Evolutionary conservation across 2,797 vertebrate species (phyloP).

Genomic region (Sus cebifrons): DNA sequence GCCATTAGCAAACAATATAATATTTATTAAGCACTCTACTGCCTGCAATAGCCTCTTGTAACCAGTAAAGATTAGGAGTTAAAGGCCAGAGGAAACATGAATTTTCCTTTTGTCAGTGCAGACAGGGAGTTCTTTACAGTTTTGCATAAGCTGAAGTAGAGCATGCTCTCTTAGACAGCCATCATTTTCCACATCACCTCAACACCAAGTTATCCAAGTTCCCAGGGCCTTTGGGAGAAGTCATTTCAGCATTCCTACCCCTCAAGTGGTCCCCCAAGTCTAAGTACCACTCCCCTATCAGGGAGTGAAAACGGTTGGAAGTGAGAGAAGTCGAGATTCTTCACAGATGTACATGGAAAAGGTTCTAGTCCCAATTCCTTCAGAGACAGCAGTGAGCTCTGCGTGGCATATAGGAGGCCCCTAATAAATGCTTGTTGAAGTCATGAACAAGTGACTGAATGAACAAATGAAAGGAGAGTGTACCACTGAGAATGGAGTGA

Average conservation of each 20-base stretch:
- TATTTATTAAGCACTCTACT: slow-evolving; percentile 84
- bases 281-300: background rate
- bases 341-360: background rate
- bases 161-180: background rate
- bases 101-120: slow-evolving; percentile 76
- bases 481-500: background rate
- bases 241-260: background rate
- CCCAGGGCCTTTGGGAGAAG: background rate
- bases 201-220: background rate
- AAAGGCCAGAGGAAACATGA: slow-evolving; percentile 82
- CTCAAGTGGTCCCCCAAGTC: background rate
- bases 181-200: slow-evolving; percentile 64
- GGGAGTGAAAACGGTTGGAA: slow-evolving; percentile 8
- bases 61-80: slow-evolving; percentile 84
- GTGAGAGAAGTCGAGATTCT: background rate
- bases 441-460: background rate
- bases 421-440: background rate
- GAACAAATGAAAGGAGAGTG: fast-evolving
- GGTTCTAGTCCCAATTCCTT: background rate
- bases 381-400: background rate
- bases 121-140: slow-evolving; percentile 72
- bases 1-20: slow-evolving; percentile 85
- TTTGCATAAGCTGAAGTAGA: background rate
- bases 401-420: background rate
- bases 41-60: slow-evolving; percentile 79